phyloP scores from a whole-genome alignment of 2,797 vertebrate genomes.

The Prunella strophiata region DNA sequence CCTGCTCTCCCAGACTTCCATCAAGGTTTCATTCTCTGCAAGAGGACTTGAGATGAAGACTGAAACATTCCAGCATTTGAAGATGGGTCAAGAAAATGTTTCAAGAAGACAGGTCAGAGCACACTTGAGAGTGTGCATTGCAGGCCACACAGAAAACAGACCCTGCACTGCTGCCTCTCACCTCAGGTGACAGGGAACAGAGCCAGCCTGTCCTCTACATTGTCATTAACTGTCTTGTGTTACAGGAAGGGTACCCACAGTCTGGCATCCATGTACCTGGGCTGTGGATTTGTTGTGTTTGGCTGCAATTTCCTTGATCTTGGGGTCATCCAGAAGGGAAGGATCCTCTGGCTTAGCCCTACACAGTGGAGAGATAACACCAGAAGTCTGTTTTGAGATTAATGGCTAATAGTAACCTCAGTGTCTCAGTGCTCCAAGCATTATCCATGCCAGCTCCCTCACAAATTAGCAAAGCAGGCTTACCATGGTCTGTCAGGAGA shows the following conservation, averaged over 20 bases:
- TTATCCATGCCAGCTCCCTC: not conserved
- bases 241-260: not conserved
- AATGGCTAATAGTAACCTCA: accelerated
- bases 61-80: not conserved
- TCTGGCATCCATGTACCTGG: slow-evolving; percentile 75
- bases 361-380: not conserved
- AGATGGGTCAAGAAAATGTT: not conserved
- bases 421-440: not conserved
- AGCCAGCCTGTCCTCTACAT: not conserved
- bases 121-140: not conserved
- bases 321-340: slow-evolving; percentile 83
- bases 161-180: not conserved
- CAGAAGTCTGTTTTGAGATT: not conserved
- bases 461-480: not conserved
- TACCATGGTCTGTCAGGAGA: slow-evolving; percentile 90
- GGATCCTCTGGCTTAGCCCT: slow-evolving; percentile 87
- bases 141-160: not conserved
- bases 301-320: slow-evolving; percentile 64
- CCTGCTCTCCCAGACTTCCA: not conserved
- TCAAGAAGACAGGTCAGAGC: not conserved
- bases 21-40: not conserved
- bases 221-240: not conserved
- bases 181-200: not conserved
- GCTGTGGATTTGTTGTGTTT: slow-evolving; percentile 87
- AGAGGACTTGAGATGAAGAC: not conserved